A percentile compares a stretch with the other conserved stretches of the same genome.
These are phyloP conservation scores for Tetragonula clypearis DNA, from an alignment of 1,140 invertebrate species.

Conservation along the genomic window DNA sequence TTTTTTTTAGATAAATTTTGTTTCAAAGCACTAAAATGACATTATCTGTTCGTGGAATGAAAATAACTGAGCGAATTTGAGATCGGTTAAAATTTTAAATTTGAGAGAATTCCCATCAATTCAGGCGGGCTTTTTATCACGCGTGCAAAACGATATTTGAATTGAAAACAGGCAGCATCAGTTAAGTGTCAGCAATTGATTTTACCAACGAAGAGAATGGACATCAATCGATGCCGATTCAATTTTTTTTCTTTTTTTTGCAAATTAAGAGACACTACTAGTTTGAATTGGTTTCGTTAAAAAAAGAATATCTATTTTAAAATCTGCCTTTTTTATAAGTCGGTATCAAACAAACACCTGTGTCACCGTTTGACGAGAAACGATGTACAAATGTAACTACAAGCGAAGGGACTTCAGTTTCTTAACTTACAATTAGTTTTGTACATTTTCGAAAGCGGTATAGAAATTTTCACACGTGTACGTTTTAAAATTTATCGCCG, in stretches of 20 bases:
- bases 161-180: neutral
- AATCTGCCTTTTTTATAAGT: neutral
- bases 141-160: neutral
- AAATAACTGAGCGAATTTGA: neutral
- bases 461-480: too few species aligned
- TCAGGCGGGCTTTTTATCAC: neutral
- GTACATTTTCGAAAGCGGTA: too few species aligned
- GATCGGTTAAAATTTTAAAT: neutral
- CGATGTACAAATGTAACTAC: too few species aligned
- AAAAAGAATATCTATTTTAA: neutral
- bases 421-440: too few species aligned
- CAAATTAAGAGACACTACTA: too few species aligned
- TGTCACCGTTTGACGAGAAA: too few species aligned
- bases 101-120: neutral
- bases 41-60: neutral
- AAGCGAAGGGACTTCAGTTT: too few species aligned
- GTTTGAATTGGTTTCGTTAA: neutral
- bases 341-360: neutral
- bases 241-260: too few species aligned
- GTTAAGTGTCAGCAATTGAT: slow-evolving; percentile 11
- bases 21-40: neutral
- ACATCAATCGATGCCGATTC: neutral
- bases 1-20: too few species aligned
- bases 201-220: neutral
- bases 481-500: too few species aligned